Base-by-base conservation (phyloP, 2,113 vertebrate genomes). In the Chiloscyllium plagiosum region DNA sequence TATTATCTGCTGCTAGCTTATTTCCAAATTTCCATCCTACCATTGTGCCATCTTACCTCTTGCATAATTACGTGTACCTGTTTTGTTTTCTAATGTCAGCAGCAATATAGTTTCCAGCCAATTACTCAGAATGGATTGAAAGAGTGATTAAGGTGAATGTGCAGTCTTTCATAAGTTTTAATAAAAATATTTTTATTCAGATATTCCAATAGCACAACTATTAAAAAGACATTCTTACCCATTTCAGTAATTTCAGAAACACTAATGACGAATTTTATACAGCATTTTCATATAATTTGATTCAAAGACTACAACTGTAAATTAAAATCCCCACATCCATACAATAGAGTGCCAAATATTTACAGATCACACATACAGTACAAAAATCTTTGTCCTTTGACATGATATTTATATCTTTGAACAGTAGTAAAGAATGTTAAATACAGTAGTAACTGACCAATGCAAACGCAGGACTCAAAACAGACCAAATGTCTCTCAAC, bases 121-220 rank as follows among this genome's bases (percentile, higher is more conserved):
- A 1, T 76, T 61, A 61, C 10, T 61, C 56, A 61, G 56, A 61
- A 61, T 61, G 56, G 56, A 12, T 61, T 76, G 6, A 76, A 76
- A 76, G 26, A 76, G 33, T 2, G 72, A 33, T 72, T 20, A 86
- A 26, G n/a, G 8, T 68, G 12, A 72, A 70, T 72, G 26, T 52
- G 26, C 52, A 95, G 42, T n/a, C 7, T 72, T 33, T 95, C 10
- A 50, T 95, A 17, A 47, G 47, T 95, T 95, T 95, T 95, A 26
- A 94, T 76, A 95, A 72, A 72, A 95, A 95, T 72, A 95, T 22
- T 93, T 94, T 95, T 95, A 95, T 95, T 95, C 52, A 12, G 42
- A 95, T 95, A 72, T 95, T 72, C 69, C 37, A 95, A 69, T 72
- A 95, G 69, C 94, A 95, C 89, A 93, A 92, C 94, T 95, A 95